phyloP scores from a whole-genome alignment of 2,888 invertebrate genomes.

The Eledone cirrhosa region DNA sequence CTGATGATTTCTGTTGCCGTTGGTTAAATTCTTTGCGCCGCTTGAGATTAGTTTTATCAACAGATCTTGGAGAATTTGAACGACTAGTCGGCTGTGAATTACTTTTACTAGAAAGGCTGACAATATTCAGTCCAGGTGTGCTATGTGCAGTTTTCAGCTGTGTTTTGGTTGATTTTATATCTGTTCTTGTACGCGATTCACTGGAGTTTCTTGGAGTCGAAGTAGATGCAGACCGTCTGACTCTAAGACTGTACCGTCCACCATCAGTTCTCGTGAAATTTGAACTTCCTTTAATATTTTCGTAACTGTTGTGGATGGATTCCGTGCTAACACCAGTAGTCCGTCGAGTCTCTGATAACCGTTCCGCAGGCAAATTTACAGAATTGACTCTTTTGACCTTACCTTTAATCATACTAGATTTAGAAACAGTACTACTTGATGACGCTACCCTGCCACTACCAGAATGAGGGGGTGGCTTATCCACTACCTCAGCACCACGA shows the following conservation, averaged over 20 bases:
- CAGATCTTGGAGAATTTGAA: constrained; percentile 67
- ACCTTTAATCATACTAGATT: constrained; percentile 29
- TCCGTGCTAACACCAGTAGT: constrained; percentile 53
- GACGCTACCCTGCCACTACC: constrained; percentile 39
- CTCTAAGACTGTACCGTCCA: constrained; percentile 52
- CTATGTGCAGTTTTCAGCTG: constrained; percentile 34
- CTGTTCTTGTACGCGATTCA: constrained; percentile 30
- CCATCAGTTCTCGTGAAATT: constrained; percentile 47
- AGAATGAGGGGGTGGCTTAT: constrained; percentile 35
- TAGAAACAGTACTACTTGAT: constrained; percentile 33
- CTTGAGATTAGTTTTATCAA: constrained; percentile 93
- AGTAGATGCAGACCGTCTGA: constrained; percentile 11
- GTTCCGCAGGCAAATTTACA: constrained; percentile 41
- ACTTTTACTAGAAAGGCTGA: constrained; percentile 45
- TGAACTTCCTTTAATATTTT: constrained; percentile 36
- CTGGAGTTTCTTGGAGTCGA: constrained; percentile 27
- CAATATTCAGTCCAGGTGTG: constrained; percentile 53
- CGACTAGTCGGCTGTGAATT: constrained; percentile 52
- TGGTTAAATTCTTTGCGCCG: constrained; percentile 95
- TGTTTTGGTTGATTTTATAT: constrained; percentile 31
- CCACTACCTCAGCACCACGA: constrained; percentile 40
- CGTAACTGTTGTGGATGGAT: constrained; percentile 54
- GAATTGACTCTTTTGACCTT: constrained; percentile 28
- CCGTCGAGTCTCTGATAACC: constrained; percentile 32
- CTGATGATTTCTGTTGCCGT: constrained; percentile 72